Percentiles rank a stretch among this genome's conserved stretches.
Conservation (phyloP, 2,113 vertebrate genomes). For the Eidolon helvum region DNA sequence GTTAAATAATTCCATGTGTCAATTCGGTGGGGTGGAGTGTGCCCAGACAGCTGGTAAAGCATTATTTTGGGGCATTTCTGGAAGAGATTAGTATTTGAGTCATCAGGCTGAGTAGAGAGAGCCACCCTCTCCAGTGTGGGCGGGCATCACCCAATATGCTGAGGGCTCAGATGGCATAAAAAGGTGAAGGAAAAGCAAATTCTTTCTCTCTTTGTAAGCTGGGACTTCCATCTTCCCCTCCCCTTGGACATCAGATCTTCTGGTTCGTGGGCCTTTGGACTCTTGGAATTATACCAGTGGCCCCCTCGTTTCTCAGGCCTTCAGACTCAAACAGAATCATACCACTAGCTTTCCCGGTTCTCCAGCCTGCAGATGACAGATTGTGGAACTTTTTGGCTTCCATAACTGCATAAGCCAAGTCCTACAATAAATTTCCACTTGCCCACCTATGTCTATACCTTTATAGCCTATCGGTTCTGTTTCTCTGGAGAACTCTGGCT, state of each 20-base stretch:
- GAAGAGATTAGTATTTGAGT: background rate
- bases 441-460: background rate
- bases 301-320: background rate
- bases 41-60: background rate
- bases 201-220: background rate
- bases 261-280: background rate
- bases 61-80: background rate
- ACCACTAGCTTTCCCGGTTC: background rate
- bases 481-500: background rate
- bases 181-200: background rate
- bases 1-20: background rate
- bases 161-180: background rate
- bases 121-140: background rate
- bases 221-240: background rate
- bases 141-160: background rate
- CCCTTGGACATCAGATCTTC: background rate
- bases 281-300: background rate
- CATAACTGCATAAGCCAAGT: background rate
- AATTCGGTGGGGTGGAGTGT: background rate
- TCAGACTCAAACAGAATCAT: background rate
- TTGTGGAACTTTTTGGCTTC: background rate
- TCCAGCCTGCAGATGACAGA: background rate
- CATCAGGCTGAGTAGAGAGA: background rate
- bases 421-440: background rate
- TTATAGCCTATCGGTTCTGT: background rate